phyloP scores from a whole-genome alignment of 1,140 invertebrate genomes.

The Camponotus vicinus region DNA sequence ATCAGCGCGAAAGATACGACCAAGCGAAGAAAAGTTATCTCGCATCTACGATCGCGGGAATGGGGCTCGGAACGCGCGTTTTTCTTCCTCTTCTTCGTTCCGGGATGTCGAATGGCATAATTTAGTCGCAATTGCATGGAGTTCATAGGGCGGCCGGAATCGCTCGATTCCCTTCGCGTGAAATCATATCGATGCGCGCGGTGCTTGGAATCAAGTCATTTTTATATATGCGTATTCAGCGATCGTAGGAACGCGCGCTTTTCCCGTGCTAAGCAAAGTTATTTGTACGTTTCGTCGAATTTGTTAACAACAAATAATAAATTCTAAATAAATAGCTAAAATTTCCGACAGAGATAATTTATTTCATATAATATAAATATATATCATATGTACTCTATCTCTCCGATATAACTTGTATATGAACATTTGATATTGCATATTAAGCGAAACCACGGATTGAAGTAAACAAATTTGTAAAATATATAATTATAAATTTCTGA shows the following conservation, averaged over 20 bases:
- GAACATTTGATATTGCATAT: background rate
- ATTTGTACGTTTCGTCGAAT: background rate
- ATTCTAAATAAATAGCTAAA: constrained; percentile 3
- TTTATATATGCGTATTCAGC: constrained; percentile 41
- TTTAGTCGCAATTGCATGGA: constrained; percentile 58
- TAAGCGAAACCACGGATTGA: background rate
- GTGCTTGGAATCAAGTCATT: constrained; percentile 14
- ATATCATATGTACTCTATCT: background rate
- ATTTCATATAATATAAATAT: background rate
- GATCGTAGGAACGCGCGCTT: background rate
- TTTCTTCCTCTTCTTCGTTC: constrained; percentile 50
- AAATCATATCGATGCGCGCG: constrained; percentile 30
- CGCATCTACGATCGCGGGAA: constrained; percentile 55
- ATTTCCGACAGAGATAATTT: background rate
- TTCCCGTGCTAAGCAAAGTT: background rate
- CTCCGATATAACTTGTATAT: background rate
- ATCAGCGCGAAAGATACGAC: constrained; percentile 57
- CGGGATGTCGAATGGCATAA: constrained; percentile 58
- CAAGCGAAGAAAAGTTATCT: constrained; percentile 66
- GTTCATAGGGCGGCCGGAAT: constrained; percentile 50
- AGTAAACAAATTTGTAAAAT: background rate
- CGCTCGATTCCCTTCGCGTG: constrained; percentile 9
- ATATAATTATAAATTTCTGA: background rate
- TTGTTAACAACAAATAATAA: constrained; percentile 1
- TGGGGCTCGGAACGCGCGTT: constrained; percentile 49